A percentile compares a stretch with the other conserved stretches of the same genome.
Conservation (phyloP, 2,888 invertebrate genomes). For the Bursaphelenchus okinawaensis region DNA sequence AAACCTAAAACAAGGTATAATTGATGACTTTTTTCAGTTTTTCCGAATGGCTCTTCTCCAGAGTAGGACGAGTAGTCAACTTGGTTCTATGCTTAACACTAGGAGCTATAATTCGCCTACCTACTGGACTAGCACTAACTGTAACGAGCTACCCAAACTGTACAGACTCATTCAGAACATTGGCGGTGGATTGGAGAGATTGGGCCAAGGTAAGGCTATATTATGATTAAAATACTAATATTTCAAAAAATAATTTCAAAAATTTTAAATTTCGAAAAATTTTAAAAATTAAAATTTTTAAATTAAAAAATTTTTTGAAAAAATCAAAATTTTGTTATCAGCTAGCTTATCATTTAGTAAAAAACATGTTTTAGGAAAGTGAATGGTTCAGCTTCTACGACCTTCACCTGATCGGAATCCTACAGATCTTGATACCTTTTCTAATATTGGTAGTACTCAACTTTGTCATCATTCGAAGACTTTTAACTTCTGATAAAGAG, state of each 20-base stretch:
- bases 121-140: slow-evolving; percentile 30
- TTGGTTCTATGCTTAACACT: slow-evolving; percentile 28
- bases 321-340: too few relatives aligned
- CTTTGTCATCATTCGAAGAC: slow-evolving; percentile 34
- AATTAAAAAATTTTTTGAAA: too few relatives aligned
- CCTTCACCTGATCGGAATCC: slow-evolving; percentile 33
- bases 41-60: slow-evolving; percentile 25
- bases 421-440: slow-evolving; percentile 41
- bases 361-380: slow-evolving; percentile 31
- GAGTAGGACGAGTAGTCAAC: slow-evolving; percentile 26
- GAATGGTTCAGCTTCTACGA: slow-evolving; percentile 34
- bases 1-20: too few relatives aligned
- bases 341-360: too few relatives aligned
- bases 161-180: slow-evolving; percentile 37
- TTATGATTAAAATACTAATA: background rate
- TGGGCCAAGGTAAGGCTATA: slow-evolving; percentile 37
- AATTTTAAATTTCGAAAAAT: too few relatives aligned
- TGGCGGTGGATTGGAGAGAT: slow-evolving; percentile 34
- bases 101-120: slow-evolving; percentile 29
- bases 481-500: slow-evolving; percentile 20
- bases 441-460: slow-evolving; percentile 34
- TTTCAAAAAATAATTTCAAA: too few relatives aligned
- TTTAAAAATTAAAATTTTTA: too few relatives aligned
- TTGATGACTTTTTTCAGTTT: background rate
- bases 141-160: slow-evolving; percentile 36